Evolutionary conservation across 2,113 vertebrate genomes (phyloP), one percentile per base, ranked within the genome.

Genomic region (Ardeotis arabs): DNA sequence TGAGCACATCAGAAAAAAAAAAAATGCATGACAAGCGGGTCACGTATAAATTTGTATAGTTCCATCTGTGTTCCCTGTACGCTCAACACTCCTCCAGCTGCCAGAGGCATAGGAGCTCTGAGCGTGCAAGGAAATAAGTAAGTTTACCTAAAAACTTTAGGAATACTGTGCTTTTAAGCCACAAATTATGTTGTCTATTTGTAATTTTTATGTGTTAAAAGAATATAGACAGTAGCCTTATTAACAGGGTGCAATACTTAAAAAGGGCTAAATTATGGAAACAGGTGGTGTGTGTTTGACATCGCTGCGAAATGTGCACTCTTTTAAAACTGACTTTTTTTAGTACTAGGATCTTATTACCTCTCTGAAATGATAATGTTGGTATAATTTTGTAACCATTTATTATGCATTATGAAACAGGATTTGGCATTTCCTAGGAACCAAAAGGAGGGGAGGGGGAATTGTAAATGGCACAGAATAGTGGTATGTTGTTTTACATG

Each of bases 201-300:
- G 59, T 81, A 41, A 68, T 35, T 77, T 92, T 84, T 89, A 70
- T 67, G 63, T 66, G 23, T 79, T 81, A 82, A 76, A 84, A 85
- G 41, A 53, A 85, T 92, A 89, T 12, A 79, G 73, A 82, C 16
- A 62, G 79, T 93, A 95, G 97, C 93, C 91, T 97, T 97, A 96
- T 68, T 94, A 73, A 90, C 44, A 64, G 87, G 82, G 93, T 97
- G 97, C 97, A 97, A 96, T 97, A 97, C 47, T 96, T 89, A 37
- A 1, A 94, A 97, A 97, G 96, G 97, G 97, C 97, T 97, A 95
- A 94, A 87, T 84, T 85, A n/a, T 8, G 55, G 79, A 59, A 90
- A 66, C 39, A 58, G 39, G 70, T n/a, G 23, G 20, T 50, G 78
- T 85, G 19, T 63, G 47, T 72, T 24, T 79, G 80, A 85, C 62